These are phyloP conservation scores for Magallana gigas DNA, from an alignment of 1,140 invertebrate genomes.

Conservation along the genomic window DNA sequence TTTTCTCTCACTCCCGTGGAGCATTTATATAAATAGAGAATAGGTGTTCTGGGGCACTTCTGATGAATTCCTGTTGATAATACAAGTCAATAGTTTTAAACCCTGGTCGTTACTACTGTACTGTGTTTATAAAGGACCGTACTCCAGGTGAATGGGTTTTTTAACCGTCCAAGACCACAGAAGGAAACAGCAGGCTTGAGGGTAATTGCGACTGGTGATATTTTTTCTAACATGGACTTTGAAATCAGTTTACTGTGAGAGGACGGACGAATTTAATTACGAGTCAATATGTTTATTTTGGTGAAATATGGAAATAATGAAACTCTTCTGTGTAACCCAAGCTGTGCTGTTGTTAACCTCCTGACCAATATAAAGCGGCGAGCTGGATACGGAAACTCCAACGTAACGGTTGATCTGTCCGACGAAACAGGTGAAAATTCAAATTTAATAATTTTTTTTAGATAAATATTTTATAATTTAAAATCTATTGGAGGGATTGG, in stretches of 20 bases:
- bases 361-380: slow-evolving; percentile 73
- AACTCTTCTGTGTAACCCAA: slow-evolving; percentile 73
- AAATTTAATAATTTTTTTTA: neutral
- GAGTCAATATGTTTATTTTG: slow-evolving; percentile 73
- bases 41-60: neutral
- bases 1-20: neutral
- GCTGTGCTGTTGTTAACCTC: slow-evolving; percentile 75
- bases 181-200: neutral
- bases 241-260: neutral
- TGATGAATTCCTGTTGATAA: slow-evolving; percentile 28
- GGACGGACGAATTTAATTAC: no score
- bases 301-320: slow-evolving; percentile 77
- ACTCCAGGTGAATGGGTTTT: slow-evolving; percentile 7
- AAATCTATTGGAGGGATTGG: no score
- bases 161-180: slow-evolving; percentile 13
- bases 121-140: slow-evolving; percentile 15
- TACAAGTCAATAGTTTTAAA: slow-evolving; percentile 41
- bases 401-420: slow-evolving; percentile 72
- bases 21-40: slow-evolving; percentile 25
- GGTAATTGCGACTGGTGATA: neutral
- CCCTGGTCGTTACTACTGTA: slow-evolving; percentile 13
- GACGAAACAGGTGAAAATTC: slow-evolving; percentile 68
- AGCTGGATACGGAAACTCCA: slow-evolving; percentile 72
- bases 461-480: no score
- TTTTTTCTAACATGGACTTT: slow-evolving; percentile 28